Evolutionary conservation across 2,888 invertebrate species (phyloP), one percentile per base, ranked within the genome.

Genomic region (Caenorhabditis angaria): DNA sequence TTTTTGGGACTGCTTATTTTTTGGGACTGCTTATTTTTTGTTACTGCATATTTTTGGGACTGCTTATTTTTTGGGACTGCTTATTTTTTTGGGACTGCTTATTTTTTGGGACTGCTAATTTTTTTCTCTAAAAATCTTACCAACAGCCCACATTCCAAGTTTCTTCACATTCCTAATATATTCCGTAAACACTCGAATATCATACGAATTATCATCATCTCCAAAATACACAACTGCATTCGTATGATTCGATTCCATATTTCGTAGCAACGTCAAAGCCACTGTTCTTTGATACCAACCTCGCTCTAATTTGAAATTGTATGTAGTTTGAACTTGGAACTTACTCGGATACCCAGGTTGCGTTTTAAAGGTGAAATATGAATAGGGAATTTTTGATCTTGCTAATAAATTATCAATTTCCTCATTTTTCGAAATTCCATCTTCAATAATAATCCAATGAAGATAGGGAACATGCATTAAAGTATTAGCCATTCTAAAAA

Each of bases 281-380:
- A 69, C 62, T 29, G 82, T 80, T 27, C 83, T 60, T 51, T 83
- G 83, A 51, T 75, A 81, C 83, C 83, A 83, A n/a, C 83, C 83
- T 50, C 81, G 64, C 60, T 60, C 81, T 81, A 48, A n/a, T 4
- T 48, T 29, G 8, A 8, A 8, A 29, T 22, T 20, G 3, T 18
- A 41, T 8, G 3, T 12, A 35, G 1, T 55, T 8, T 22, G 24
- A 22, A 51, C 6, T 35, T 35, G 8, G 68, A 20, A 57, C 62
- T 60, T 41, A 78, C 81, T 77, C 41, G 81, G 81, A 62, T 81
- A 81, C 0, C 79, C 81, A 18, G 54, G 41, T 0, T 59, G 61
- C 1, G 81, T 81, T 50, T 67, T 72, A 28, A 66, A 69, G 3
- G 78, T 67, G 29, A 78, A 41, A 54, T 81, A 81, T n/a, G 79